phyloP scores from a whole-genome alignment of 2,797 vertebrate species.

The Garrulus glandarius region DNA sequence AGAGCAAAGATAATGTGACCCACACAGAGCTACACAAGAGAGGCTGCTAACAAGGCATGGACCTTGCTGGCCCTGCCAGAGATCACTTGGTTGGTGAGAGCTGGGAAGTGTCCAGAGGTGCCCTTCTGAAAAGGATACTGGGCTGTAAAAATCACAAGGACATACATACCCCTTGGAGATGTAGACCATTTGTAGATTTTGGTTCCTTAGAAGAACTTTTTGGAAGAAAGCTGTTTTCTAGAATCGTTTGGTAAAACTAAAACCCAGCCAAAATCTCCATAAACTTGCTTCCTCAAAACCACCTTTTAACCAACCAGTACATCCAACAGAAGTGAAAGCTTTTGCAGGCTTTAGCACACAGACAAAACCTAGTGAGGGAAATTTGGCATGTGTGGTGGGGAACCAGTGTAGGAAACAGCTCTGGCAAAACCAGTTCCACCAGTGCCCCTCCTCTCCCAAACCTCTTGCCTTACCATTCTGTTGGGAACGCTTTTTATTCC shows the following conservation, averaged over 20 bases:
- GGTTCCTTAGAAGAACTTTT: neutral
- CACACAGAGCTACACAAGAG: accelerated
- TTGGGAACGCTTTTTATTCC: neutral
- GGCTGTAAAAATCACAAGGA: neutral
- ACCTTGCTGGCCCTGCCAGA: neutral
- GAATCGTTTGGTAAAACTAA: neutral
- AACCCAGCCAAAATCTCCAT: neutral
- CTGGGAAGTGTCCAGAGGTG: neutral
- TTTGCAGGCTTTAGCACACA: neutral
- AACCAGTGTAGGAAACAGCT: neutral
- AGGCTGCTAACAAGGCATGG: neutral
- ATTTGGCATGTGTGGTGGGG: neutral
- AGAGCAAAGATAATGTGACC: neutral
- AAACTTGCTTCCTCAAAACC: neutral
- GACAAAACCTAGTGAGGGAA: neutral
- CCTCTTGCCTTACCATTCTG: neutral
- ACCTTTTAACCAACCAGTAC: neutral
- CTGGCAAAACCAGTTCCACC: neutral
- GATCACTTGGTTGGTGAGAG: neutral
- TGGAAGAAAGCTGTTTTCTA: neutral
- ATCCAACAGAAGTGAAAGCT: neutral
- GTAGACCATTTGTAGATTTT: neutral
- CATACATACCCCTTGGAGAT: neutral
- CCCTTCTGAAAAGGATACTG: neutral
- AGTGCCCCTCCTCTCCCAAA: neutral